A percentile compares a stretch with the other conserved stretches of the same genome.
These are phyloP conservation scores for Aphelenchoides bicaudatus DNA, from an alignment of 2,888 invertebrate species.

Conservation along the genomic window DNA sequence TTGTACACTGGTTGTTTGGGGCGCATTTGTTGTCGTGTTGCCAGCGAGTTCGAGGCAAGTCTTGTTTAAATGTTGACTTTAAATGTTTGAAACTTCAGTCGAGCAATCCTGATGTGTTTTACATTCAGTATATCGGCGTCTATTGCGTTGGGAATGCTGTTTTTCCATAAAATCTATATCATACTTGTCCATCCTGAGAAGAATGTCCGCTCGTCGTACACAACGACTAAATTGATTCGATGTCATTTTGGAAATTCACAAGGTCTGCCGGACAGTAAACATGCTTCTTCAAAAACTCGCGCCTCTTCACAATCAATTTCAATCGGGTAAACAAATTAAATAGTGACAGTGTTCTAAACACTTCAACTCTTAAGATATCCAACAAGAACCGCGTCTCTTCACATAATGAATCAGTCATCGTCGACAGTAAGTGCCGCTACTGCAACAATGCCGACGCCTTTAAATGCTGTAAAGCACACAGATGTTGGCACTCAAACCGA, in stretches of 20 bases:
- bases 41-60: too few species aligned
- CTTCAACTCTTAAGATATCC: conserved; percentile 29
- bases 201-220: conserved; percentile 74
- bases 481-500: conserved; percentile 47
- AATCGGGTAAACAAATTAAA: conserved; percentile 35
- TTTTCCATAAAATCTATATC: conserved; percentile 75
- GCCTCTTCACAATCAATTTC: conserved; percentile 53
- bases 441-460: background rate
- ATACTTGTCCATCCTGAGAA: conserved; percentile 73
- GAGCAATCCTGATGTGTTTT: conserved; percentile 67
- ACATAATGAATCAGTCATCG: conserved; percentile 36
- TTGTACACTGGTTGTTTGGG: conserved; percentile 69
- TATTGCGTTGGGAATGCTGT: conserved; percentile 72
- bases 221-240: conserved; percentile 72
- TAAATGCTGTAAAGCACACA: conserved; percentile 7
- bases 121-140: conserved; percentile 74
- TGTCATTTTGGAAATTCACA: conserved; percentile 59
- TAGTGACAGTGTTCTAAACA: background rate
- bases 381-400: conserved; percentile 40
- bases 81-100: conserved; percentile 76
- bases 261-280: conserved; percentile 46
- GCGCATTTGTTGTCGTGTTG: conserved; percentile 93
- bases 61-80: too few species aligned
- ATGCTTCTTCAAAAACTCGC: conserved; percentile 50
- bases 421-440: conserved; percentile 1